Evolutionary conservation across 1,140 invertebrate genomes (phyloP).

Genomic region (Sycophaga agraensis): DNA sequence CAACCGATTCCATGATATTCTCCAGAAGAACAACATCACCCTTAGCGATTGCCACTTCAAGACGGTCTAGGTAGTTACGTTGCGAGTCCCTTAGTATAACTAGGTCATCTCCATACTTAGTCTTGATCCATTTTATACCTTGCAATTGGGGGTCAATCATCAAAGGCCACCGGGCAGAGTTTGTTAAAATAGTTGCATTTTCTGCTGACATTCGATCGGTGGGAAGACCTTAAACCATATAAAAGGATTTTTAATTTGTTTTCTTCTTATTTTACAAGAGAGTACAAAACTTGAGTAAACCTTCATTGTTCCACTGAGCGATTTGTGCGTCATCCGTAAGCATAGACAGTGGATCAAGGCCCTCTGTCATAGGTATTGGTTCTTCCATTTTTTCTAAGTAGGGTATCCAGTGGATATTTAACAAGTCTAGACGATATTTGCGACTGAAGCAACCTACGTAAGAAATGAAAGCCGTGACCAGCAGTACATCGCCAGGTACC

Average conservation of each 20-base stretch:
- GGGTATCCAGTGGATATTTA: constrained; percentile 81
- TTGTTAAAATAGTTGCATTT: constrained; percentile 89
- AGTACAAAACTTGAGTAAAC: too few relatives aligned
- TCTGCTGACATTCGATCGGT: constrained; percentile 91
- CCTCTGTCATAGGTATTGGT: constrained; percentile 77
- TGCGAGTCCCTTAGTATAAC: constrained; percentile 77
- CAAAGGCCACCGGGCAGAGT: constrained; percentile 88
- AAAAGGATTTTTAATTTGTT: neutral
- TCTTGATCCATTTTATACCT: constrained; percentile 96
- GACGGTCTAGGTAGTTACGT: constrained; percentile 79
- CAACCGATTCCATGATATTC: constrained; percentile 85
- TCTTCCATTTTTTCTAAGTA: constrained; percentile 64
- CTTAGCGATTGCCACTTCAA: constrained; percentile 77
- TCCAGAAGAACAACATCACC: constrained; percentile 81
- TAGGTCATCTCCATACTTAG: constrained; percentile 71
- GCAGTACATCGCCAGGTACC: constrained; percentile 84
- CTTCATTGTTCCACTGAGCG: constrained; percentile 93
- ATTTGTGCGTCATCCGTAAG: constrained; percentile 89
- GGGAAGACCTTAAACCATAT: constrained; percentile 65
- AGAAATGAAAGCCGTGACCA: constrained; percentile 92
- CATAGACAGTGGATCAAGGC: constrained; percentile 77
- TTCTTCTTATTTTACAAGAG: too few relatives aligned
- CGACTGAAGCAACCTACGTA: constrained; percentile 94
- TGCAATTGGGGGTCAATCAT: constrained; percentile 93
- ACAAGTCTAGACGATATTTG: constrained; percentile 77